phyloP scores from a whole-genome alignment of 2,113 vertebrate species.

The Xenopus tropicalis region DNA sequence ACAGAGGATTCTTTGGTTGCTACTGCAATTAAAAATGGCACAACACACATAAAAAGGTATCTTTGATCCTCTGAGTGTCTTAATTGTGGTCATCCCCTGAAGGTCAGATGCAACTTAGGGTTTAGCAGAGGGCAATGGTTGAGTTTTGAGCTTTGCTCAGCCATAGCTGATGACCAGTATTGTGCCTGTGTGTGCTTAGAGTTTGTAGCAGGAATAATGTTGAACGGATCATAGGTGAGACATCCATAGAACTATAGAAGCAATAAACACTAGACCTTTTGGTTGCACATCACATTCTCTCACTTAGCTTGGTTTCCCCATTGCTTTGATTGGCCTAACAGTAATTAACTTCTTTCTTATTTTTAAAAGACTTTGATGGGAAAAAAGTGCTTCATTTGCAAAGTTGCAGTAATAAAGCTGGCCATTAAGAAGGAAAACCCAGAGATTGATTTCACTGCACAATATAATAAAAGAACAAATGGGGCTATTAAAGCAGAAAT shows the following conservation, averaged over 20 bases:
- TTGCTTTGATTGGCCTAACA: slow-evolving; percentile 66
- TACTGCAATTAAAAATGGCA: too few relatives aligned
- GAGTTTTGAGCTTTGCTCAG: too few relatives aligned
- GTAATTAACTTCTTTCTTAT: slow-evolving; percentile 70
- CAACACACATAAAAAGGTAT: too few relatives aligned
- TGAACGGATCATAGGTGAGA: not conserved
- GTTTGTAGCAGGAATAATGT: too few relatives aligned
- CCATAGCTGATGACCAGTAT: too few relatives aligned
- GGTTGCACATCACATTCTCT: slow-evolving; percentile 48
- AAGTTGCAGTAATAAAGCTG: slow-evolving; percentile 70
- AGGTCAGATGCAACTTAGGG: too few relatives aligned
- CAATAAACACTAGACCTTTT: slow-evolving; percentile 1
- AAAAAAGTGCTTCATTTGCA: slow-evolving; percentile 70
- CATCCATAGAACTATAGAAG: not conserved
- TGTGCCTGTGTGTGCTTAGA: too few relatives aligned
- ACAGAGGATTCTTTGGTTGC: too few relatives aligned
- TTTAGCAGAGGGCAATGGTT: too few relatives aligned
- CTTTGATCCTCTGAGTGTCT: too few relatives aligned
- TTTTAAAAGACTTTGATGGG: slow-evolving; percentile 63
- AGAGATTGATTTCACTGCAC: slow-evolving; percentile 69
- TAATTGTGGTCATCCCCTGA: too few relatives aligned
- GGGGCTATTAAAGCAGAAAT: slow-evolving; percentile 74
- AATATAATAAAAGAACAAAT: slow-evolving; percentile 76
- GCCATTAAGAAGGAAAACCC: slow-evolving; percentile 67
- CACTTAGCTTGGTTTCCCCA: slow-evolving; percentile 50